Base-by-base conservation (phyloP, 2,888 invertebrate species). In the Eledona agricola region DNA sequence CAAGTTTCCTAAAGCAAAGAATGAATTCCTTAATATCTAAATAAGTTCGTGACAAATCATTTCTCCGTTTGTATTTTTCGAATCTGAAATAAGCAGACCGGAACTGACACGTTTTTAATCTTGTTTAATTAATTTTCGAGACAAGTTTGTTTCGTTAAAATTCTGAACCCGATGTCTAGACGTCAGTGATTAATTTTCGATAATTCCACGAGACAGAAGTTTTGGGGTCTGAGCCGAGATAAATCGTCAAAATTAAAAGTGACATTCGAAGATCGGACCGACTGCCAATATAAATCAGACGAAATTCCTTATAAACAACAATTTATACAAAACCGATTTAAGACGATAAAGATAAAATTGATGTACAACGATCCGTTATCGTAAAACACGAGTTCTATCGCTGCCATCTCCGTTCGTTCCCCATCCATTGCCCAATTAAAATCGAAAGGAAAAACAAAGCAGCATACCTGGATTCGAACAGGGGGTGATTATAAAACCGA, bases 391-490 rank as follows among this genome's bases (percentile, higher is more conserved):
- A 19, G 29, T 51, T 57, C 53, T 58, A 53, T 51, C 32, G 45
- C 40, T 51, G 38, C 53, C 47, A 52, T 55, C 37, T 38, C 20
- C n/a, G n/a, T n/a, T n/a, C n/a, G n/a, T 46, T 42, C 20, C 17
- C 32, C 29, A 19, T 34, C 47, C 47, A 45, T 58, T 54, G 38
- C 37, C 59, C 54, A 59, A 59, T 59, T 59, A 59, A 59, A 57
- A 43, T 29, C 52, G 50, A 55, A 57, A n/a, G n/a, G 54, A 55
- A 57, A 59, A 59, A 54, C 45, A 54, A 56, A 59, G 47, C 51
- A 43, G 40, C 42, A 52, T 58, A 52, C 58, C 58, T 51, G 52
- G 38, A 26, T 10, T 25, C 25, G 31, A 28, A 19, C 38, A 20
- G 55, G 16, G 49, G 56, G 55, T 57, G 53, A 51, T 57, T 47